Evolutionary conservation across 2,113 vertebrate genomes (phyloP), one percentile per base, ranked within the genome.

Genomic region (Mellivora capensis): DNA sequence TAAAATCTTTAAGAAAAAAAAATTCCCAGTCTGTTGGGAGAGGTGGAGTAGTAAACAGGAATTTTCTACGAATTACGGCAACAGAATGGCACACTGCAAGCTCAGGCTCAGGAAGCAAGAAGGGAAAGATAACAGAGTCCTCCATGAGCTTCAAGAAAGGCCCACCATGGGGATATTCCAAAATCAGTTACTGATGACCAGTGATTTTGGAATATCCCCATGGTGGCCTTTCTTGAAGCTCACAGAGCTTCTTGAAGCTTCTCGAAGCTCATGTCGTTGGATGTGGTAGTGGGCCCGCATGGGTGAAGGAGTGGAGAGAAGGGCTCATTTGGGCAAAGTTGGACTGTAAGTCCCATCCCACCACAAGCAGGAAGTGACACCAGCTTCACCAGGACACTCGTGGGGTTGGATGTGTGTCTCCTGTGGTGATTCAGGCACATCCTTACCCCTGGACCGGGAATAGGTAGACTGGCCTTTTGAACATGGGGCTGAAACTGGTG

Each of bases 381-480:
- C 42, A 37, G 27, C 54, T 18, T 31, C 81, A 31, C n/a, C 18
- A 21, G 81, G 34, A 49, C 7, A 6, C 14, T 4, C 0, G 14
- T 23, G 8, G 49, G 14, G 6, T 20, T 8, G 29, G 59, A 29
- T 7, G 2, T 11, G 9, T 29, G 31, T 61, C 64, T 27, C 37
- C 34, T 8, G 37, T 4, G 11, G 79, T 12, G 52, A 61, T 31
- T 23, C 0, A 0, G 2, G 62, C 20, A 5, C 20, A 6, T 21
- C 44, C 25, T 39, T 12, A 1, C 6, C 0, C 17, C 1, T 0
- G 23, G 23, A 5, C 3, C 5, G 27, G 47, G 13, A 31, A 34
- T 4, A 6, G 0, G 13, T 11, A 34, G 6, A 37, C 25, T 7
- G 0, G 10, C 0, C 61, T 2, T 13, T 25, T 11, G 21, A 5